A percentile compares a stretch with the other conserved stretches of the same genome.
These are phyloP conservation scores for Bufotes viridis DNA, from an alignment of 2,797 vertebrate genomes.

Conservation along the genomic window DNA sequence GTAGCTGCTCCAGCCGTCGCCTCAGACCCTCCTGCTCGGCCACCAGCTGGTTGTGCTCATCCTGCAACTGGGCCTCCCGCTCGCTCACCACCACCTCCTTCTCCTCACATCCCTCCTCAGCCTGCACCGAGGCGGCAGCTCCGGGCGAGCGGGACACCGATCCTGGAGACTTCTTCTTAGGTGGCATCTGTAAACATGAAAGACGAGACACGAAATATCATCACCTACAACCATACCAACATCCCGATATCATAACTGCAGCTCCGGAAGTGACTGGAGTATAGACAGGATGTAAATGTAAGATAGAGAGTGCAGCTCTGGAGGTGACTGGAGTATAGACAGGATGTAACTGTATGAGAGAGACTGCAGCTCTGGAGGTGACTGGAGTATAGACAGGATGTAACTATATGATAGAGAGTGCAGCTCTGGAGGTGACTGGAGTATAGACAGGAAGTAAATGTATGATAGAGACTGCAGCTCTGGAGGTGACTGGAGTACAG, in stretches of 20 bases:
- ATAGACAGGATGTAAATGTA: no score
- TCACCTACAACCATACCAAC: no score
- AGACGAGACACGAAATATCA: no score
- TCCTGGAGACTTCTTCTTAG: background rate
- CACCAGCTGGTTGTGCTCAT: slow-evolving; percentile 53
- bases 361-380: background rate
- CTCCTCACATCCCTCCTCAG: background rate
- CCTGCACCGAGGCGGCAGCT: background rate
- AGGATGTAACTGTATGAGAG: background rate
- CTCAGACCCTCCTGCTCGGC: slow-evolving; percentile 48
- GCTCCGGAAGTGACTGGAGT: no score
- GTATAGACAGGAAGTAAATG: background rate
- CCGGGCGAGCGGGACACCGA: background rate
- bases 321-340: background rate
- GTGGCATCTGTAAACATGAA: slow-evolving; percentile 40
- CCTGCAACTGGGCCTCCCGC: slow-evolving; percentile 10
- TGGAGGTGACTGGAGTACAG: background rate
- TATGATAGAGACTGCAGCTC: background rate
- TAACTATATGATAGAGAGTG: background rate
- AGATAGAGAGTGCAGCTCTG: no score
- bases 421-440: background rate
- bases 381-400: background rate
- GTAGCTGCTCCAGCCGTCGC: slow-evolving; percentile 41
- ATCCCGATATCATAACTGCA: no score
- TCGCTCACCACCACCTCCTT: background rate